Percentiles rank a stretch among this genome's conserved stretches.
Conservation (phyloP, 1,140 invertebrate species). For the Bathynomus jamesi region DNA sequence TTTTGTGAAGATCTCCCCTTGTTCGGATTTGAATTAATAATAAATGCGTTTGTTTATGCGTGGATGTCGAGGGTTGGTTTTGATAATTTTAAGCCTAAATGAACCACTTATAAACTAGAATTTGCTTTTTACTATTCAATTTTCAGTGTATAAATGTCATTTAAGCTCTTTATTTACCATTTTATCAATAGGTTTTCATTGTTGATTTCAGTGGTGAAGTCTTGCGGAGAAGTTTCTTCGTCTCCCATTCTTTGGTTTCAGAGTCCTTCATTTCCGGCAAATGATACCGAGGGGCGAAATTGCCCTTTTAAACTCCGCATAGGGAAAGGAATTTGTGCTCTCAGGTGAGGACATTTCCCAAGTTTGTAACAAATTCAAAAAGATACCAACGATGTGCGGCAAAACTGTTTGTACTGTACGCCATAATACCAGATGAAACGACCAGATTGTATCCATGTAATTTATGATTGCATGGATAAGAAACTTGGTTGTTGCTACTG, state of each 20-base stretch:
- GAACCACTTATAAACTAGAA: too few relatives aligned
- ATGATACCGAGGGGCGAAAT: neutral
- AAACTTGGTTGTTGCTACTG: neutral
- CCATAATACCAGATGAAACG: neutral
- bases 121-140: too few relatives aligned
- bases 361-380: neutral
- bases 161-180: too few relatives aligned
- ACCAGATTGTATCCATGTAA: neutral
- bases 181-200: too few relatives aligned
- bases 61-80: too few relatives aligned
- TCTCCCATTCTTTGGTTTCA: neutral
- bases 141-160: too few relatives aligned
- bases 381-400: neutral
- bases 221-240: neutral
- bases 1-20: too few relatives aligned
- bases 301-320: conserved; percentile 3
- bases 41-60: too few relatives aligned
- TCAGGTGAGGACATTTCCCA: conserved; percentile 3
- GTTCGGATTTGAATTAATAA: too few relatives aligned
- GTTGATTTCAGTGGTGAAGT: conserved; percentile 9
- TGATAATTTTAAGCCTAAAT: too few relatives aligned
- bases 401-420: neutral
- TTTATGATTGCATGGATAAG: neutral
- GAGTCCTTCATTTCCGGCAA: conserved; percentile 4
- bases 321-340: conserved; percentile 1